phyloP scores from a whole-genome alignment of 2,888 invertebrate genomes.

The Leucophenga maculata region DNA sequence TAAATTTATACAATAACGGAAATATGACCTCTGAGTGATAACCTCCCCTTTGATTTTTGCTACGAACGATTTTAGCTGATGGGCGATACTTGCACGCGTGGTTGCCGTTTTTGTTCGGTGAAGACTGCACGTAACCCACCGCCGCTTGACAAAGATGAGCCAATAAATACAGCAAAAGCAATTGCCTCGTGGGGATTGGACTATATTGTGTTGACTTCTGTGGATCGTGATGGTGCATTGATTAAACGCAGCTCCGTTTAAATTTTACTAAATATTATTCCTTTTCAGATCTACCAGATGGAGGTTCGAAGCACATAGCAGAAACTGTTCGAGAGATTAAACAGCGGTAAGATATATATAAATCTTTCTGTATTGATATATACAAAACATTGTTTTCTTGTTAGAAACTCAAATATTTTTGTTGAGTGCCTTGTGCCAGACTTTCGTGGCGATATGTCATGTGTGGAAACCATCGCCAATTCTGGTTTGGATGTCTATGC shows the following conservation, averaged over 20 bases:
- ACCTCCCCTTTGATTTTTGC: constrained; percentile 34
- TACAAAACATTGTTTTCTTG: background rate
- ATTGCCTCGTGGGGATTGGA: constrained; percentile 95
- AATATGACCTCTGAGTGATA: constrained; percentile 53
- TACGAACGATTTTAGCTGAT: constrained; percentile 78
- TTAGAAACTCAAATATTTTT: constrained; percentile 84
- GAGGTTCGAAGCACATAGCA: constrained; percentile 94
- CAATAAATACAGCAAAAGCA: constrained; percentile 92
- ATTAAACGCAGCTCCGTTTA: background rate
- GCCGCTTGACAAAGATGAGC: constrained; percentile 90
- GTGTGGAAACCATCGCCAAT: constrained; percentile 82
- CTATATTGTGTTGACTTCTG: constrained; percentile 97
- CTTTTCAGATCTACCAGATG: constrained; percentile 87
- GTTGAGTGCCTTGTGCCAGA: constrained; percentile 98
- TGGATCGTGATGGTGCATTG: constrained; percentile 92
- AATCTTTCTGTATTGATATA: background rate
- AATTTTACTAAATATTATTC: background rate
- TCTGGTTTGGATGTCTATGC: constrained; percentile 97
- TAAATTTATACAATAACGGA: background rate
- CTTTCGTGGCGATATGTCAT: constrained; percentile 86
- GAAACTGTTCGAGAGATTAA: constrained; percentile 92
- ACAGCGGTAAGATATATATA: constrained; percentile 72
- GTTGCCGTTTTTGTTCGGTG: constrained; percentile 98
- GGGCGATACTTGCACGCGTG: constrained; percentile 99
- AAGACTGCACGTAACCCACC: constrained; percentile 95